phyloP scores from a whole-genome alignment of 2,113 vertebrate genomes.

The Polypterus senegalus region DNA sequence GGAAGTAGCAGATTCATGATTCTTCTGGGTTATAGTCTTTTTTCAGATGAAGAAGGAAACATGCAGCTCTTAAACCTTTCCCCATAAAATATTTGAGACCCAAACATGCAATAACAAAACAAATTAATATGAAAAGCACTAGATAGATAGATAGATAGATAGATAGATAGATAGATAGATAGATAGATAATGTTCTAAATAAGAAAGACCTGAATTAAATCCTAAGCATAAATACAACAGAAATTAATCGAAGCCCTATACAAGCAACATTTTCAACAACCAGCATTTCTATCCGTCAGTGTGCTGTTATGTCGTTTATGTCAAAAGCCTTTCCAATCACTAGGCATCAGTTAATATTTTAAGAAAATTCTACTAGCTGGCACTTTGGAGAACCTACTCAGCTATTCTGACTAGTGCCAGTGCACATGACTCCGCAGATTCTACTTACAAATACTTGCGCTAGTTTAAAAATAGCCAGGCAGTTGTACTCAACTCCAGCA shows the following conservation, averaged over 20 bases:
- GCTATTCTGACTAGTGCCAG: not conserved
- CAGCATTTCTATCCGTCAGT: not conserved
- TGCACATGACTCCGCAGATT: constrained; percentile 15
- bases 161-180: too few relatives aligned
- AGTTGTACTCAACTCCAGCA: constrained; percentile 7
- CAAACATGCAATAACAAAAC: too few relatives aligned
- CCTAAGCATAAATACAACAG: not conserved
- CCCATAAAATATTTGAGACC: too few relatives aligned
- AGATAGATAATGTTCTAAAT: too few relatives aligned
- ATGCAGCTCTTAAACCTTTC: too few relatives aligned
- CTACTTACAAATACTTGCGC: not conserved
- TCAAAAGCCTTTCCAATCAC: not conserved
- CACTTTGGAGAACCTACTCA: too few relatives aligned
- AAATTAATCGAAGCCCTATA: not conserved
- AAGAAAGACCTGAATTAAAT: too few relatives aligned
- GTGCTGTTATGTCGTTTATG: not conserved
- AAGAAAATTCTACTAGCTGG: not conserved
- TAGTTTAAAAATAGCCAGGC: constrained; percentile 1
- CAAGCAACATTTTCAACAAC: not conserved
- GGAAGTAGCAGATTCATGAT: too few relatives aligned
- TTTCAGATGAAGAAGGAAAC: too few relatives aligned
- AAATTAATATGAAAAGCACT: too few relatives aligned
- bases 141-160: too few relatives aligned
- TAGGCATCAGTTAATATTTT: not conserved
- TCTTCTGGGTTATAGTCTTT: too few relatives aligned